Conservation (phyloP, 2,797 vertebrate genomes). For the Liparis tanakae region DNA sequence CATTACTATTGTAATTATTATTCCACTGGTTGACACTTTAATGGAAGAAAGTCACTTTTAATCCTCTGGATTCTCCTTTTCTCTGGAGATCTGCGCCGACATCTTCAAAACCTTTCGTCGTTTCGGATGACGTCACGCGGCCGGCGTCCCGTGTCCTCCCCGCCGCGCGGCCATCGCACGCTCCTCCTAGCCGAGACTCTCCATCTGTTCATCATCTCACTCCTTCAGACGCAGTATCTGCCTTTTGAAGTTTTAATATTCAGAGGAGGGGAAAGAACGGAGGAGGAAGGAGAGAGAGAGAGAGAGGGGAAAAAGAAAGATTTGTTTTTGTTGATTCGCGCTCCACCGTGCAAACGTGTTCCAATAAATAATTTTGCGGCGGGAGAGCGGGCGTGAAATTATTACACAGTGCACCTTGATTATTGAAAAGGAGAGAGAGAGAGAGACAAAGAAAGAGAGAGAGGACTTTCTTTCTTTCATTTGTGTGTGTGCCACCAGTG, state of each 20-base stretch:
- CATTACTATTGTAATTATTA: no score
- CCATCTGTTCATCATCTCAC: conserved; percentile 53
- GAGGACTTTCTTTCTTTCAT: not conserved
- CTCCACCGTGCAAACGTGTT: conserved; percentile 42
- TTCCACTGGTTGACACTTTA: no score
- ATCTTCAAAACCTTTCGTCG: no score
- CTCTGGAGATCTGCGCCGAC: no score
- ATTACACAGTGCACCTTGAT: conserved; percentile 57
- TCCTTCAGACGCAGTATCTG: conserved; percentile 54
- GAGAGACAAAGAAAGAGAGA: conserved; percentile 13
- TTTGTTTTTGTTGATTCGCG: conserved; percentile 54
- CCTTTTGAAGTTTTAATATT: conserved; percentile 61
- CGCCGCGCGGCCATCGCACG: no score
- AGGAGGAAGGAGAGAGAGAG: conserved; percentile 3
- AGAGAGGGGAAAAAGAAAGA: conserved; percentile 19
- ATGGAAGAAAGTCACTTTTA: no score
- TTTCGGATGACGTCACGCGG: no score
- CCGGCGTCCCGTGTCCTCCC: no score
- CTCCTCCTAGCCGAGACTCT: conserved; percentile 18
- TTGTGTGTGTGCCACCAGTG: conserved; percentile 23
- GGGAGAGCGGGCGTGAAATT: conserved; percentile 46
- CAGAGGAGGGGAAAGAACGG: conserved; percentile 33
- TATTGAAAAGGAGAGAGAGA: conserved; percentile 45
- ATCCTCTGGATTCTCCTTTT: no score
- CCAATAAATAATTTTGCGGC: conserved; percentile 49